Evolutionary conservation across 2,113 vertebrate species (phyloP).

Genomic region (Labeo rohita): DNA sequence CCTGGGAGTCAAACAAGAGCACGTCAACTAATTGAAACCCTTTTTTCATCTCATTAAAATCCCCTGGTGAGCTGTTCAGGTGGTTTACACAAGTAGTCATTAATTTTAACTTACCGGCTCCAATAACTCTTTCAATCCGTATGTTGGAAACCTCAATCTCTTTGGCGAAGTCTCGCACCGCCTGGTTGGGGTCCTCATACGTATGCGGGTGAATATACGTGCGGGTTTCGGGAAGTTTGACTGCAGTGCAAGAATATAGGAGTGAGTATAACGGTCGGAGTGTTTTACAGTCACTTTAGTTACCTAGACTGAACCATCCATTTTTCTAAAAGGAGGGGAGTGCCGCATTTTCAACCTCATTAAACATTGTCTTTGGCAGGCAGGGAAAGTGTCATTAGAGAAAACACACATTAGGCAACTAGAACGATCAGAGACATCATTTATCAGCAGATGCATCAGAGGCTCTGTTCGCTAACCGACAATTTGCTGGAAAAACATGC

Average conservation of each 20-base stretch:
- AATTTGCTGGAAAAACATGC: constrained; percentile 31
- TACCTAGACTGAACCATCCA: constrained; percentile 51
- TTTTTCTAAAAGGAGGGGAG: constrained; percentile 53
- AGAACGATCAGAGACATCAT: constrained; percentile 53
- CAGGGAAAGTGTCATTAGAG: constrained; percentile 59
- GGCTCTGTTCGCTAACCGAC: constrained; percentile 43
- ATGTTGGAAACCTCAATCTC: constrained; percentile 83
- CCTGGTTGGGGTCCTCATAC: constrained; percentile 83
- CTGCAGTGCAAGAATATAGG: constrained; percentile 59
- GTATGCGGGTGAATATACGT: constrained; percentile 83
- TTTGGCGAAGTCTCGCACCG: constrained; percentile 81
- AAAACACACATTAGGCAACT: constrained; percentile 62
- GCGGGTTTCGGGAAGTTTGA: constrained; percentile 80
- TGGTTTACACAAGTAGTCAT: neutral
- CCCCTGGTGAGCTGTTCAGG: neutral
- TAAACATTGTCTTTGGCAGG: constrained; percentile 58
- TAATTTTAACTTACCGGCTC: constrained; percentile 73
- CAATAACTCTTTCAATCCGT: constrained; percentile 81
- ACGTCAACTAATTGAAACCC: neutral
- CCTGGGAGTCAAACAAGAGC: constrained; percentile 57
- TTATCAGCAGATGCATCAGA: constrained; percentile 49
- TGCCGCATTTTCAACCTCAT: constrained; percentile 57
- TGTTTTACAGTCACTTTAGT: constrained; percentile 22
- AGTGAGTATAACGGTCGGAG: constrained; percentile 29
- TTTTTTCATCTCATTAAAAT: neutral